Evolutionary conservation across 1,140 invertebrate species (phyloP).

Genomic region (Camponotus floridanus): DNA sequence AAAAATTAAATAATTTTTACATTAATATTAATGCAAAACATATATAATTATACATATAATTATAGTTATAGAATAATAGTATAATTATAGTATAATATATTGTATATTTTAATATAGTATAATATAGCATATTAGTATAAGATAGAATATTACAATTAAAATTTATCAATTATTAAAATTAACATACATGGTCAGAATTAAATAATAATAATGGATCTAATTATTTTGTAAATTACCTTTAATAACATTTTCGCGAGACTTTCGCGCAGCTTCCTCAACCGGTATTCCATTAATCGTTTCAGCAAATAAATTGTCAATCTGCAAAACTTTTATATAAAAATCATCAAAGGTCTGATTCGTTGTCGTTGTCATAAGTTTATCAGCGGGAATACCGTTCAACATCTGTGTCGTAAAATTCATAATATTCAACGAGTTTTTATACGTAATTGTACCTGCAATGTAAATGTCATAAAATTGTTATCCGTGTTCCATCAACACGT

Average conservation of each 20-base stretch:
- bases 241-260: slow-evolving; percentile 77
- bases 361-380: slow-evolving; percentile 74
- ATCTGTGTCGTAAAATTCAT: slow-evolving; percentile 64
- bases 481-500: not conserved
- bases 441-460: slow-evolving; percentile 75
- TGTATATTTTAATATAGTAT: too few relatives aligned
- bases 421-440: slow-evolving; percentile 60
- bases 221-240: slow-evolving; percentile 66
- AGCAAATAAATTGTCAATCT: slow-evolving; percentile 69
- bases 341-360: slow-evolving; percentile 76
- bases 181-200: slow-evolving; percentile 1
- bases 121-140: too few relatives aligned
- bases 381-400: slow-evolving; percentile 71
- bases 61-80: too few relatives aligned
- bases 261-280: slow-evolving; percentile 76
- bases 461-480: not conserved
- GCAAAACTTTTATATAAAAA: slow-evolving; percentile 65
- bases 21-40: not conserved
- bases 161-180: slow-evolving; percentile 21
- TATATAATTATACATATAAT: too few relatives aligned
- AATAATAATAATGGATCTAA: not conserved
- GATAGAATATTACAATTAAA: not conserved
- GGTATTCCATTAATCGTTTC: slow-evolving; percentile 77
- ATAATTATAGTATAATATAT: too few relatives aligned
- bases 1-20: slow-evolving; percentile 12